These are phyloP conservation scores for Drosophila trichaetosa DNA, from an alignment of 2,888 invertebrate genomes.

Conservation along the genomic window DNA sequence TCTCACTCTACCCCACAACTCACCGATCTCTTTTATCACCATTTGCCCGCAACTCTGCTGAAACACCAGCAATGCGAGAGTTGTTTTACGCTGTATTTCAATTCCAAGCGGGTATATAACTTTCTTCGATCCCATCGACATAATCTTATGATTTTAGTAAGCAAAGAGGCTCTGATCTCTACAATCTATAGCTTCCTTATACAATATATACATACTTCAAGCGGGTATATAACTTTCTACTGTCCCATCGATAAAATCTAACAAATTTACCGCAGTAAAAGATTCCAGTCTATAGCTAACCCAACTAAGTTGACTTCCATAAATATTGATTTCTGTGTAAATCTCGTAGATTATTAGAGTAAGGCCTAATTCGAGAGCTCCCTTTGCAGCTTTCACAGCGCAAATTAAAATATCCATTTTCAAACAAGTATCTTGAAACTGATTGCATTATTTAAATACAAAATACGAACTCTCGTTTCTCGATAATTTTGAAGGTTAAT, in stretches of 20 bases:
- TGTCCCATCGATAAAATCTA: too few relatives aligned
- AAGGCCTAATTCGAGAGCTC: not conserved
- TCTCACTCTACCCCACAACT: not conserved
- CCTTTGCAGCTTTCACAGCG: not conserved
- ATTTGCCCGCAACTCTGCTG: conserved; percentile 6
- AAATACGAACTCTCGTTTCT: not conserved
- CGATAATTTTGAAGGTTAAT: not conserved
- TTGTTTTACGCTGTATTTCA: not conserved
- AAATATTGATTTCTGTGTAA: not conserved
- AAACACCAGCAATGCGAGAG: conserved; percentile 59
- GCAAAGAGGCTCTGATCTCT: not conserved
- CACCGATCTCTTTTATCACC: not conserved
- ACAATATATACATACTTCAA: too few relatives aligned
- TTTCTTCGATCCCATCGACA: not conserved
- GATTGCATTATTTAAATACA: not conserved
- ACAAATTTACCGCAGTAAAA: not conserved
- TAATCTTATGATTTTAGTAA: not conserved
- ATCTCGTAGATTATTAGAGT: not conserved
- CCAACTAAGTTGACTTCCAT: not conserved
- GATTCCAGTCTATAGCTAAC: not conserved
- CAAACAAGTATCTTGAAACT: not conserved
- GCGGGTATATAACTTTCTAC: too few relatives aligned
- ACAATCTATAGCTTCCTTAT: not conserved
- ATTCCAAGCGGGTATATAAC: not conserved
- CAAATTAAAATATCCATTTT: not conserved